A percentile compares a stretch with the other conserved stretches of the same genome.
Evolutionary conservation across 2,888 invertebrate species (phyloP).

Genomic region (Drosophila peninsularis): DNA sequence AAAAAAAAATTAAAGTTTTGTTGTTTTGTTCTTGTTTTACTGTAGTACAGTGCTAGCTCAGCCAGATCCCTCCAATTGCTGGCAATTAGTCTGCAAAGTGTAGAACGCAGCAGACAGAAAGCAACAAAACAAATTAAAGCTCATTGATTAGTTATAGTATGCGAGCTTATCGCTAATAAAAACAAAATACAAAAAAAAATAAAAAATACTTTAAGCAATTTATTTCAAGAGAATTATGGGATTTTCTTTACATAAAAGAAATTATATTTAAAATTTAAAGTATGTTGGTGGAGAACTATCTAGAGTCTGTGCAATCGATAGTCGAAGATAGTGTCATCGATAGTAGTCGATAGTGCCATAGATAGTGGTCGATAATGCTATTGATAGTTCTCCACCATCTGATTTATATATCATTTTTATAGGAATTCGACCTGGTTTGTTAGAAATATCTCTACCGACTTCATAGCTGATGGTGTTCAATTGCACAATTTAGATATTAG

Average conservation of each 20-base stretch:
- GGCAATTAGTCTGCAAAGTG: slow-evolving; percentile 73
- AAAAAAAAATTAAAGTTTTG: slow-evolving; percentile 73
- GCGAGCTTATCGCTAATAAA: not conserved
- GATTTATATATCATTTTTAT: no score
- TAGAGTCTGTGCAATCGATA: no score
- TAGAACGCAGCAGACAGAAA: not conserved
- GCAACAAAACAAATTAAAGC: slow-evolving; percentile 11
- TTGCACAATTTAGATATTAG: not conserved
- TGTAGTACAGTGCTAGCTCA: slow-evolving; percentile 5
- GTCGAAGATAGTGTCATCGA: no score
- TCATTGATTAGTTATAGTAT: slow-evolving; percentile 3
- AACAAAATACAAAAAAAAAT: not conserved
- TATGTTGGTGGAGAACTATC: no score
- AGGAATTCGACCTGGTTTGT: not conserved
- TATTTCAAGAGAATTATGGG: not conserved
- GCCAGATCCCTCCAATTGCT: slow-evolving; percentile 41
- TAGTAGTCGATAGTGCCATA: no score
- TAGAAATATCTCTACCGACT: not conserved
- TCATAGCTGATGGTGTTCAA: not conserved
- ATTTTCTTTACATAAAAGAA: no score
- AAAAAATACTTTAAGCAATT: not conserved
- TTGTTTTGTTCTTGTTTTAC: slow-evolving; percentile 38
- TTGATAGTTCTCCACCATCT: no score
- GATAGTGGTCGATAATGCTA: no score
- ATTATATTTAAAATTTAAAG: no score